Evolutionary conservation across 1,140 invertebrate genomes (phyloP).

Genomic region (Pseudomyrmex cubaensis): DNA sequence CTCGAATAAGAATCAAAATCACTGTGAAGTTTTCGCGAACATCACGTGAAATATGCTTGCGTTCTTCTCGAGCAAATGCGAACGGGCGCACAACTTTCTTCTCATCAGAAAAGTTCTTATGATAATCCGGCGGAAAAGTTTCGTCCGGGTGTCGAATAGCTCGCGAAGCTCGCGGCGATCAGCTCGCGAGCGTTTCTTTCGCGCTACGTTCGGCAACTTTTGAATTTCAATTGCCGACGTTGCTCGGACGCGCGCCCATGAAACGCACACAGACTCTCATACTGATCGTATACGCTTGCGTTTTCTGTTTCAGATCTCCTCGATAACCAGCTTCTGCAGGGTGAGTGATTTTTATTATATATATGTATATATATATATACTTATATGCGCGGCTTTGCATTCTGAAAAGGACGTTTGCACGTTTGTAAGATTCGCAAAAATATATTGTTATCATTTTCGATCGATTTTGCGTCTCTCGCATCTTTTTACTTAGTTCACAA

Average conservation of each 20-base stretch:
- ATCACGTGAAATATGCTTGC: constrained; percentile 58
- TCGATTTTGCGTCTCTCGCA: too few species aligned
- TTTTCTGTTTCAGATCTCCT: constrained; percentile 90
- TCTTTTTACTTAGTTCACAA: too few species aligned
- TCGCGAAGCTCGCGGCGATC: constrained; percentile 39
- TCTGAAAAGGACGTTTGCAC: too few species aligned
- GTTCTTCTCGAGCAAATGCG: constrained; percentile 12
- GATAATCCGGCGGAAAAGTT: constrained; percentile 70
- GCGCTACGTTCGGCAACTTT: constrained; percentile 25
- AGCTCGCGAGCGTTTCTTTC: constrained; percentile 47
- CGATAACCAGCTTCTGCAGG: constrained; percentile 94
- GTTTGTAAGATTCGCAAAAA: not conserved
- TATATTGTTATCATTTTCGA: not conserved
- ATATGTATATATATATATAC: not conserved
- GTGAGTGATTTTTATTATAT: constrained; percentile 86
- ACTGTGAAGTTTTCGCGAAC: constrained; percentile 43
- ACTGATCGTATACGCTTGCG: constrained; percentile 65
- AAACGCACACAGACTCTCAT: constrained; percentile 15
- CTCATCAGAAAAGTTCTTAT: constrained; percentile 63
- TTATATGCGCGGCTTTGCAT: too few species aligned
- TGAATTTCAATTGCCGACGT: constrained; percentile 65
- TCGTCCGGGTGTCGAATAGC: constrained; percentile 12
- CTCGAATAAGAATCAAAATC: too few species aligned
- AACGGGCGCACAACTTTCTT: constrained; percentile 3
- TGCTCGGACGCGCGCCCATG: constrained; percentile 1